Evolutionary conservation across 2,888 invertebrate species (phyloP).

Genomic region (Drosophila parthenogenetica): DNA sequence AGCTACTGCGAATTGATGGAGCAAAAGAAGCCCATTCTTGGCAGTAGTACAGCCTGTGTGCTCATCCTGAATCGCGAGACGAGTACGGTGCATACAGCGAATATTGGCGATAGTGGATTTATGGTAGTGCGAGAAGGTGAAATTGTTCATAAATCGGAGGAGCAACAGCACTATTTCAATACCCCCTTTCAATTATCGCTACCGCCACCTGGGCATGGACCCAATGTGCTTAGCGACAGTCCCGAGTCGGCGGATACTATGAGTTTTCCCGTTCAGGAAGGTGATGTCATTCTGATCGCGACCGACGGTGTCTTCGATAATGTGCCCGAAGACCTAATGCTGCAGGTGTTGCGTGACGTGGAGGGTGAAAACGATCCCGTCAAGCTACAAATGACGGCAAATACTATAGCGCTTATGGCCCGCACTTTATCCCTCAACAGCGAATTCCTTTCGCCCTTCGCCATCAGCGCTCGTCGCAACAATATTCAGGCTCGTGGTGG

Average conservation of each 20-base stretch:
- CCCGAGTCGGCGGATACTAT: constrained; percentile 96
- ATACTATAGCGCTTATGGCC: constrained; percentile 98
- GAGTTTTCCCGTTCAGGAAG: constrained; percentile 94
- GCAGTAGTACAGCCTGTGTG: constrained; percentile 99
- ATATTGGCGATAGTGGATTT: constrained; percentile 99
- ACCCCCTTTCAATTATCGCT: constrained; percentile 98
- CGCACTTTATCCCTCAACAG: constrained; percentile 97
- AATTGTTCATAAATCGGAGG: constrained; percentile 96
- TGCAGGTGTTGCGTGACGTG: constrained; percentile 92
- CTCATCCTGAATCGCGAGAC: constrained; percentile 96
- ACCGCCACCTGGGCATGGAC: constrained; percentile 95
- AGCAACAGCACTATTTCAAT: constrained; percentile 99
- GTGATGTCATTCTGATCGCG: constrained; percentile 97
- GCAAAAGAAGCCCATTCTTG: constrained; percentile 96
- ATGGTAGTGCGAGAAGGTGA: constrained; percentile 95
- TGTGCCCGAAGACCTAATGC: constrained; percentile 95
- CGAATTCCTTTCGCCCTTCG: constrained; percentile 98
- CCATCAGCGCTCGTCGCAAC: constrained; percentile 95
- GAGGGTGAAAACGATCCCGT: constrained; percentile 90
- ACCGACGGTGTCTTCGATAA: constrained; percentile 99
- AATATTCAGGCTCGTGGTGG: constrained; percentile 98
- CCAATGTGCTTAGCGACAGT: constrained; percentile 95
- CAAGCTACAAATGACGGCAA: constrained; percentile 94
- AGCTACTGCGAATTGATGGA: constrained; percentile 96
- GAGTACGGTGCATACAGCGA: constrained; percentile 96